Percentiles rank a stretch among this genome's conserved stretches.
These are phyloP conservation scores for Rhynchotus rufescens DNA, from an alignment of 2,797 vertebrate species.

Conservation along the genomic window DNA sequence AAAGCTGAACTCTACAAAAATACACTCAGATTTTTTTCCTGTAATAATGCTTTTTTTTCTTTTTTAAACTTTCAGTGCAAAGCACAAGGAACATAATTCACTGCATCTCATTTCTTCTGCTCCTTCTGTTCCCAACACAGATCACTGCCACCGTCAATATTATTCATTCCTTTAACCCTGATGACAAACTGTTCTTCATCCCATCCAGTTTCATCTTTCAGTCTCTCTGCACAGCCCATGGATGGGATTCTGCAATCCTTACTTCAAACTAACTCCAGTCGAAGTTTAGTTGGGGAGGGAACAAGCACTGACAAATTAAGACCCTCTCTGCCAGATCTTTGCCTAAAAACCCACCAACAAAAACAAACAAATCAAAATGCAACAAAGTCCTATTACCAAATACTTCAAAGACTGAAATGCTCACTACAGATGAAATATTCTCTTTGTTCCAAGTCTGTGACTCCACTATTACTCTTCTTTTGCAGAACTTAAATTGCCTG, in stretches of 20 bases:
- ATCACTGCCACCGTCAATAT: not conserved
- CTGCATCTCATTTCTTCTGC: not conserved
- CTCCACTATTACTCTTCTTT: slow-evolving; percentile 28
- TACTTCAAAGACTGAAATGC: slow-evolving; percentile 22
- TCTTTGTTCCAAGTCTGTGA: slow-evolving; percentile 39
- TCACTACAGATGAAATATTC: slow-evolving; percentile 16
- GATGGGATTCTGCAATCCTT: not conserved
- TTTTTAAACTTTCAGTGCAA: not conserved
- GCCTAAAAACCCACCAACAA: not conserved
- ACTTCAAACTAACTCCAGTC: not conserved
- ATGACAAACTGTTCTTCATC: not conserved
- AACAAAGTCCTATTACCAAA: slow-evolving; percentile 15
- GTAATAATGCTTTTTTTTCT: not conserved
- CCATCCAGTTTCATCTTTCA: not conserved
- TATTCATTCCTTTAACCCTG: not conserved
- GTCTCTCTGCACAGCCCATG: not conserved
- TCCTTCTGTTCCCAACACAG: not conserved
- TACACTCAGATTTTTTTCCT: not conserved
- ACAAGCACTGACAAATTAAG: not conserved
- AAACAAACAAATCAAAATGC: not conserved
- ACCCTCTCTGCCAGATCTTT: not conserved
- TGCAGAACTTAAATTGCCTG: slow-evolving; percentile 57
- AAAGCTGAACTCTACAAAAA: not conserved
- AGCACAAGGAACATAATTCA: not conserved
- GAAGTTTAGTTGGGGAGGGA: not conserved